phyloP scores from a whole-genome alignment of 2,888 invertebrate genomes.

The Calameuta pallipes region DNA sequence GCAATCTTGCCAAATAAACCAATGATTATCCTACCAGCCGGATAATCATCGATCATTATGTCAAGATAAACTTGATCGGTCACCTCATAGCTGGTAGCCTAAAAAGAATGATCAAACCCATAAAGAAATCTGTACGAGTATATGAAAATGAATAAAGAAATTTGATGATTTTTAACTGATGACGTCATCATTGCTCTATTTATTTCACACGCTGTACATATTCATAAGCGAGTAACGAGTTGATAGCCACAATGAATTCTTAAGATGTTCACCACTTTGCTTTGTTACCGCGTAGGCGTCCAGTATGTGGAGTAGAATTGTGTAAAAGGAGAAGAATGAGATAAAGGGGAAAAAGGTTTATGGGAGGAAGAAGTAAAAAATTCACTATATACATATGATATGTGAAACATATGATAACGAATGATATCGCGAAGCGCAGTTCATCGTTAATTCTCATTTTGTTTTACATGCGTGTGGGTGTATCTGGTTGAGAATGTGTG shows the following conservation, averaged over 20 bases:
- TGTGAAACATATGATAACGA: neutral
- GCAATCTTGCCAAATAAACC: slow-evolving; percentile 90
- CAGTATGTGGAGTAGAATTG: neutral
- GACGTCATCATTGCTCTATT: neutral
- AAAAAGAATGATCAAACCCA: slow-evolving; percentile 41
- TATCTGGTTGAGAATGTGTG: neutral
- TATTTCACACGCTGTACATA: neutral
- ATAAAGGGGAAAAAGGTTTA: neutral
- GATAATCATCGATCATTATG: slow-evolving; percentile 78
- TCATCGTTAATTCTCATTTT: neutral
- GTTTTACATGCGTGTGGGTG: neutral
- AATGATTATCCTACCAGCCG: slow-evolving; percentile 81
- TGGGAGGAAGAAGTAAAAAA: neutral
- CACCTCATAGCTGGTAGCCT: slow-evolving; percentile 76
- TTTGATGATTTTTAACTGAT: neutral
- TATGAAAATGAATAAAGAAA: no score
- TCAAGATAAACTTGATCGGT: slow-evolving; percentile 88
- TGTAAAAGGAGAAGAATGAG: neutral
- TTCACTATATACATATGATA: neutral
- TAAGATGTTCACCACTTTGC: neutral
- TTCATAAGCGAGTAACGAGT: neutral
- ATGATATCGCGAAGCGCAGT: neutral
- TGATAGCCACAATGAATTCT: neutral
- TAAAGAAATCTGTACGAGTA: neutral
- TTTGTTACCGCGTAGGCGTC: neutral